Conservation (phyloP, 1,140 invertebrate genomes). For the Teleopsis dalmanni region DNA sequence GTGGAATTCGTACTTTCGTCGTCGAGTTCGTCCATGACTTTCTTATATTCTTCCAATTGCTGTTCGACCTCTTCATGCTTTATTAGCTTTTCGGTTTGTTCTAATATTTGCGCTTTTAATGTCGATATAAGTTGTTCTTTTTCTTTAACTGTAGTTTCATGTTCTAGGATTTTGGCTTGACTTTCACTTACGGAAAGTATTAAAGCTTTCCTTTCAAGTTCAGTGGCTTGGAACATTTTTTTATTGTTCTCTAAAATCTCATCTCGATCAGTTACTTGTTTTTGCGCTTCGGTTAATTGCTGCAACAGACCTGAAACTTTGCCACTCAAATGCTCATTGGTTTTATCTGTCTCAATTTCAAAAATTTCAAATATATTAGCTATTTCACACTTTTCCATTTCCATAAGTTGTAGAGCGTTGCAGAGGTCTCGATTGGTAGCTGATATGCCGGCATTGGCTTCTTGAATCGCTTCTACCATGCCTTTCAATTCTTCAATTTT, state of each 20-base stretch:
- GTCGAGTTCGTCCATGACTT: slow-evolving; percentile 38
- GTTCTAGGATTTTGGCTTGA: slow-evolving; percentile 7
- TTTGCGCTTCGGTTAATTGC: slow-evolving; percentile 5
- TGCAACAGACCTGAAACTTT: slow-evolving; percentile 29
- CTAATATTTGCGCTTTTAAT: background rate
- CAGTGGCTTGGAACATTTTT: background rate
- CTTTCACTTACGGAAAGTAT: slow-evolving; percentile 1
- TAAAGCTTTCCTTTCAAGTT: slow-evolving; percentile 5
- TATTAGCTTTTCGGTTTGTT: slow-evolving; percentile 10
- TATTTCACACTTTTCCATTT: slow-evolving; percentile 34
- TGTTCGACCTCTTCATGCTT: slow-evolving; percentile 24
- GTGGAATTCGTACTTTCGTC: slow-evolving; percentile 18
- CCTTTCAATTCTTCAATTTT: slow-evolving; percentile 32
- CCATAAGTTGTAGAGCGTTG: slow-evolving; percentile 27
- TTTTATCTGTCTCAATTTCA: slow-evolving; percentile 39
- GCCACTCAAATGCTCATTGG: slow-evolving; percentile 26
- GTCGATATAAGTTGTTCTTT: slow-evolving; percentile 6
- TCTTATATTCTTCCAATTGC: slow-evolving; percentile 27
- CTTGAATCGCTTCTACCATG: slow-evolving; percentile 27
- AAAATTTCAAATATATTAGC: slow-evolving; percentile 40
- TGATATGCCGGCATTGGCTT: slow-evolving; percentile 34
- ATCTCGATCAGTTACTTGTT: too few species aligned
- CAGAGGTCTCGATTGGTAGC: slow-evolving; percentile 33
- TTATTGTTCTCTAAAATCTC: slow-evolving; percentile 1
- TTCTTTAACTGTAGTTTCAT: slow-evolving; percentile 16